Base-by-base conservation (phyloP, 1,140 invertebrate species). In the Rhagoletis pomonella region DNA sequence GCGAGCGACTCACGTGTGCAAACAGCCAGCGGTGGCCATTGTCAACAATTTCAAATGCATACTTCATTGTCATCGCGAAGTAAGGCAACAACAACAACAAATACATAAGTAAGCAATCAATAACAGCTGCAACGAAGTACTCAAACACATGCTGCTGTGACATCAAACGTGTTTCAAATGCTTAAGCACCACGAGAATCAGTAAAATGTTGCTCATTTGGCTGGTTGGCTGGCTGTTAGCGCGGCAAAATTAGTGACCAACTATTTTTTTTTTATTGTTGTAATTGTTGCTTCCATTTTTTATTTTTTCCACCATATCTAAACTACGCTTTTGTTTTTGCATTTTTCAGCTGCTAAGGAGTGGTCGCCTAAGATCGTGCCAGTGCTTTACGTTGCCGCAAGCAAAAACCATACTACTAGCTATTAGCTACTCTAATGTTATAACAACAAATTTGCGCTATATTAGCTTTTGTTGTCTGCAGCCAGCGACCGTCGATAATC, bases 401-500 rank as follows among this genome's bases (percentile, higher is more conserved):
- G 3, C 39, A 19, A 10, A 17, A 81, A 55, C 47, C 14, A 81
- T 81, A n/a, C 69, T 47, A n/a, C 69, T 44, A 47, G 29, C 29
- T 29, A 29, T 29, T 29, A 29, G 12, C 69, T n/a, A 67, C 44
- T 42, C 9, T 64, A 44, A 77, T 77, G n/a, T 29, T 81, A 81
- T 81, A 81, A 55, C 73, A 81, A 81, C 73, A 81, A 81, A 81
- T 81, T 81, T 81, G 42, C 73, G 73, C 73, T 81, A 44, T 17
- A 81, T 55, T 81, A 81, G 73, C 19, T 81, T 81, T 81, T 81
- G 73, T 58, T 81, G 50, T 81, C 73, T 29, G 47, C 73, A 17
- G 73, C 47, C 9, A 81, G 47, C n/a, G 19, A 47, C n/a, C 5
- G 19, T n/a, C 42, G 6, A 19, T 81, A 81, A 81, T 50, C 17